Conservation (phyloP, 2,113 vertebrate genomes). For the Pterocles gutturalis region DNA sequence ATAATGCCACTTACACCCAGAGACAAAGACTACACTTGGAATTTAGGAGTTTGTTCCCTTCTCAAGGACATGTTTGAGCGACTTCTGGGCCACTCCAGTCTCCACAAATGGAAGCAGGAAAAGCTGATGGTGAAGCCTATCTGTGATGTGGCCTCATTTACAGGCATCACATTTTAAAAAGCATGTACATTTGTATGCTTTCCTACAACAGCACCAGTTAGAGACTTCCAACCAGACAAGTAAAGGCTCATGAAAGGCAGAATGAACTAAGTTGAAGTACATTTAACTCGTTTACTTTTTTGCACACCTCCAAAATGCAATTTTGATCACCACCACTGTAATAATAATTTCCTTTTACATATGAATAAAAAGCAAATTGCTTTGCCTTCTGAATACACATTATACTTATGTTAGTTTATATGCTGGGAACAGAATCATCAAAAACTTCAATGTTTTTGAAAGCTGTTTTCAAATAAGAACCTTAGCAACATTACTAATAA, state of each 20-base stretch:
- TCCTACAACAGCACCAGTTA: neutral
- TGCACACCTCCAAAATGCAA: neutral
- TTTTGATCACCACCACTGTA: neutral
- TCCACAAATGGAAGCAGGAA: neutral
- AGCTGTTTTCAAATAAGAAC: neutral
- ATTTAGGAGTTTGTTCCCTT: neutral
- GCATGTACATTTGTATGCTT: neutral
- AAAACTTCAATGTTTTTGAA: neutral
- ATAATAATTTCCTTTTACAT: neutral
- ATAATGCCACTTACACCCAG: neutral
- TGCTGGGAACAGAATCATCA: neutral
- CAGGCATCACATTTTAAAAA: neutral
- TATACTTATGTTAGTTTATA: neutral
- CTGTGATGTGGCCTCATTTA: neutral
- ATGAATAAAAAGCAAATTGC: neutral
- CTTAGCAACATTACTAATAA: neutral
- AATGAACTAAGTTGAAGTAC: neutral
- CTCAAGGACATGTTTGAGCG: neutral
- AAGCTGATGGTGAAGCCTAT: neutral
- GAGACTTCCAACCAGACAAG: neutral
- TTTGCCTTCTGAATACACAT: neutral
- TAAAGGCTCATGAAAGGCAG: neutral
- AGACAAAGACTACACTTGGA: neutral
- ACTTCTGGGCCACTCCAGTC: neutral
- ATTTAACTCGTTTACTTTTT: neutral